phyloP scores from a whole-genome alignment of 2,888 invertebrate species.

The Hypomecis punctinalis region DNA sequence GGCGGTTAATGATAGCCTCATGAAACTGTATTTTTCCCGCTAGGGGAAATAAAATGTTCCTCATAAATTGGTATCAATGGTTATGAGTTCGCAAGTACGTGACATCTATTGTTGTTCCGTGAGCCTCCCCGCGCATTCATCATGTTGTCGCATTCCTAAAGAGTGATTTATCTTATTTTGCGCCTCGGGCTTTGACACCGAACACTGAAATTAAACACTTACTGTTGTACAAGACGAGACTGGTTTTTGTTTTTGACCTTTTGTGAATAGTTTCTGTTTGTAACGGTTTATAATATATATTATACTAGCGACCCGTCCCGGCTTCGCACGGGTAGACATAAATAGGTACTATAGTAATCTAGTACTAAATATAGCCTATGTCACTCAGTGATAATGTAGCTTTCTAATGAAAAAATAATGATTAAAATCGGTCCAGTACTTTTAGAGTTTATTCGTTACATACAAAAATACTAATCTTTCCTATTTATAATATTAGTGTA shows the following conservation, averaged over 20 bases:
- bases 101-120: conserved; percentile 68
- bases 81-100: conserved; percentile 75
- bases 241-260: conserved; percentile 2
- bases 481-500: too few species aligned
- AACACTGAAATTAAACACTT: conserved; percentile 18
- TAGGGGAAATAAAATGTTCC: conserved; percentile 57
- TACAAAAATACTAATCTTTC: too few species aligned
- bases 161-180: conserved; percentile 37
- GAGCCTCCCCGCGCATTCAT: conserved; percentile 59
- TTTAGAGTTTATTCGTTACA: too few species aligned
- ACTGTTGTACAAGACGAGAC: conserved; percentile 2
- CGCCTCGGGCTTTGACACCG: conserved; percentile 11
- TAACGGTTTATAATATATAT: too few species aligned
- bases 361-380: too few species aligned
- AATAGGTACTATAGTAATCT: too few species aligned
- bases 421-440: too few species aligned
- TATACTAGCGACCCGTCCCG: too few species aligned
- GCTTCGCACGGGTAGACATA: too few species aligned
- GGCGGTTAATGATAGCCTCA: conserved; percentile 21
- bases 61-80: conserved; percentile 73
- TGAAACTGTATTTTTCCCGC: conserved; percentile 25
- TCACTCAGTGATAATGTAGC: too few species aligned
- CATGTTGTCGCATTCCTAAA: conserved; percentile 56
- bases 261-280: background rate
- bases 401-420: too few species aligned